Evolutionary conservation across 2,888 invertebrate species (phyloP).

Genomic region (Latrodectus hesperus): DNA sequence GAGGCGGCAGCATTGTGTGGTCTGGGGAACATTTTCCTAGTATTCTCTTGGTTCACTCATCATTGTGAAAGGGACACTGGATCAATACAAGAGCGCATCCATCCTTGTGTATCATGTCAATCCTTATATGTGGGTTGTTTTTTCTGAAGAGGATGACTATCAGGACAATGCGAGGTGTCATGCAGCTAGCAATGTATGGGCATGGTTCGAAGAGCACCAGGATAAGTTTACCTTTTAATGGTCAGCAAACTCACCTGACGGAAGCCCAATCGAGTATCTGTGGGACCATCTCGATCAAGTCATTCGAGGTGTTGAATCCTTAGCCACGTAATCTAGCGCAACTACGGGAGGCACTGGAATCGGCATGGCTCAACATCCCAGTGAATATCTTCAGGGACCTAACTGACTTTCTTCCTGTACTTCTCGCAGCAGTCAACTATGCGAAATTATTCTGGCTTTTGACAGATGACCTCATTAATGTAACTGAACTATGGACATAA

Average conservation of each 20-base stretch:
- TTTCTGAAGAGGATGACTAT: too few relatives aligned
- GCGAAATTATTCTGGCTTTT: too few relatives aligned
- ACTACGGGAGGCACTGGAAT: not conserved
- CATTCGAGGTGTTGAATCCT: not conserved
- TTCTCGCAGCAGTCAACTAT: not conserved
- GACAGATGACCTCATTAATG: too few relatives aligned
- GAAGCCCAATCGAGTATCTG: not conserved
- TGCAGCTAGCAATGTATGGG: not conserved
- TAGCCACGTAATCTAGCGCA: not conserved
- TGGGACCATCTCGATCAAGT: not conserved
- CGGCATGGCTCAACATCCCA: not conserved
- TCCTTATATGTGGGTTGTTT: too few relatives aligned
- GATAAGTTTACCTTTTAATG: not conserved
- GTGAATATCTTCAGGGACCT: not conserved
- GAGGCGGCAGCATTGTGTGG: too few relatives aligned
- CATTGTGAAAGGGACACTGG: too few relatives aligned
- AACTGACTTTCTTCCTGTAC: not conserved
- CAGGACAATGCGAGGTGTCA: not conserved
- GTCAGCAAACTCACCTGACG: not conserved
- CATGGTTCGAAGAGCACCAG: not conserved
- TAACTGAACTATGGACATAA: too few relatives aligned
- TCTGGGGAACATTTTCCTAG: too few relatives aligned
- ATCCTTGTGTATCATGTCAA: too few relatives aligned
- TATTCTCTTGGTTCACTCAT: too few relatives aligned
- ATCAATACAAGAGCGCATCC: too few relatives aligned